These are phyloP conservation scores for Ophioderma brevispina DNA, from an alignment of 35 echinoderm and acorn worm genomes.

Conservation along the genomic window DNA sequence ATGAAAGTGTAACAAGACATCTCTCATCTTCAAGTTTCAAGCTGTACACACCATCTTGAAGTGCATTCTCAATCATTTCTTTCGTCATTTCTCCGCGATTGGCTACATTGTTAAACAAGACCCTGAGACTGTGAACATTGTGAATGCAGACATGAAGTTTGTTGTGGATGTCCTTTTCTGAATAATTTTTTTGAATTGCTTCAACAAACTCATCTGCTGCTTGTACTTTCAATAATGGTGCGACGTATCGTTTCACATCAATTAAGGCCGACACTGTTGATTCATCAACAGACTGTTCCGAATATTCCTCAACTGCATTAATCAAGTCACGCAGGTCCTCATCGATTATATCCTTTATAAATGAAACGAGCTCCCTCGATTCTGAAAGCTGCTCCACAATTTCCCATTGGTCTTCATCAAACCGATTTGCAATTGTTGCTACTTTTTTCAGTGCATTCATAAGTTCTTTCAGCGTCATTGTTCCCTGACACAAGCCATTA, in stretches of 20 bases:
- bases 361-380: slow-evolving; percentile 12
- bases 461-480: background rate
- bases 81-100: background rate
- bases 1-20: background rate
- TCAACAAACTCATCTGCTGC: background rate
- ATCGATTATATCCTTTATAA: slow-evolving; percentile 15
- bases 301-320: slow-evolving; percentile 35
- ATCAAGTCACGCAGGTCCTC: slow-evolving; percentile 36
- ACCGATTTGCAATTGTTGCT: background rate
- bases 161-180: too few relatives aligned
- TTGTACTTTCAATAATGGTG: background rate
- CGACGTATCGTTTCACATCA: slow-evolving; percentile 39
- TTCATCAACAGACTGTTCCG: slow-evolving; percentile 26
- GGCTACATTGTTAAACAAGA: background rate
- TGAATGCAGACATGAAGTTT: background rate
- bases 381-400: slow-evolving; percentile 2
- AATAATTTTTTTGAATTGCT: background rate
- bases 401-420: slow-evolving; percentile 19
- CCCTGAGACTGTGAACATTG: background rate
- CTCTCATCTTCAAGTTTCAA: background rate
- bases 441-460: slow-evolving; percentile 6
- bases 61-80: background rate
- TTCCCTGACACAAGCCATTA: background rate
- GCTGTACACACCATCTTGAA: background rate
- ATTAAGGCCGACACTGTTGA: slow-evolving; percentile 36